Percentiles rank a stretch among this genome's conserved stretches.
phyloP scores from a whole-genome alignment of 2,888 invertebrate species.

The Camptogramma bilineatum region DNA sequence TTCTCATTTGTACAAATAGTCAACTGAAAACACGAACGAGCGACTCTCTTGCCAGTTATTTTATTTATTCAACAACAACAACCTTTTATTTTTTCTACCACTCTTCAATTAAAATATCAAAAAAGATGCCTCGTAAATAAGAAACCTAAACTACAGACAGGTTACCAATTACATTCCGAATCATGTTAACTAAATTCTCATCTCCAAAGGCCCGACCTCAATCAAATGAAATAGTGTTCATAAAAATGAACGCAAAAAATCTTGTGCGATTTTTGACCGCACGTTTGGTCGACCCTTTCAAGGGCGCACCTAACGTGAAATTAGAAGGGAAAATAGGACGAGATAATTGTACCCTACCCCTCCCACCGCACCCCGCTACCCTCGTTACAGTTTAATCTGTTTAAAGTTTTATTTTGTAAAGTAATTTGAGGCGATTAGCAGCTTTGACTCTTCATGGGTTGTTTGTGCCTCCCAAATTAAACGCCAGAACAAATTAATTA shows the following conservation, averaged over 20 bases:
- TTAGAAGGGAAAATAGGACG: slow-evolving; percentile 82
- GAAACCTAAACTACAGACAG: slow-evolving; percentile 13
- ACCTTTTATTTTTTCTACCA: neutral
- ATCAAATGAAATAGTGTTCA: slow-evolving; percentile 29
- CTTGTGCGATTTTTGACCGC: slow-evolving; percentile 45
- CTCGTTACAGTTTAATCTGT: slow-evolving; percentile 82
- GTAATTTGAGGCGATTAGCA: slow-evolving; percentile 77
- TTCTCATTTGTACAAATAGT: slow-evolving; percentile 52
- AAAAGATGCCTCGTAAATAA: slow-evolving; percentile 10
- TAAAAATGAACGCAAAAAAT: slow-evolving; percentile 30
- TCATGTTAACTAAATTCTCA: slow-evolving; percentile 16
- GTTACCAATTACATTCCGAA: slow-evolving; percentile 14
- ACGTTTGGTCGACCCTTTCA: slow-evolving; percentile 53
- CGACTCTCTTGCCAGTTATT: slow-evolving; percentile 30
- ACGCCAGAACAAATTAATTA: slow-evolving; percentile 25
- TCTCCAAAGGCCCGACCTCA: slow-evolving; percentile 20
- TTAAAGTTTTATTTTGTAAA: slow-evolving; percentile 82
- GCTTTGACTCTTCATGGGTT: slow-evolving; percentile 57
- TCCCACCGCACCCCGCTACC: slow-evolving; percentile 49
- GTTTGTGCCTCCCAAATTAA: slow-evolving; percentile 38
- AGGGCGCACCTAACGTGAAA: slow-evolving; percentile 73
- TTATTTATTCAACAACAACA: neutral
- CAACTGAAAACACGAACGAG: slow-evolving; percentile 43
- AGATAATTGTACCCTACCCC: slow-evolving; percentile 74
- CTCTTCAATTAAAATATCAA: neutral